A percentile compares a stretch with the other conserved stretches of the same genome.
These are phyloP conservation scores for Micoletzkya japonica DNA, from an alignment of 2,888 invertebrate species.

Conservation along the genomic window DNA sequence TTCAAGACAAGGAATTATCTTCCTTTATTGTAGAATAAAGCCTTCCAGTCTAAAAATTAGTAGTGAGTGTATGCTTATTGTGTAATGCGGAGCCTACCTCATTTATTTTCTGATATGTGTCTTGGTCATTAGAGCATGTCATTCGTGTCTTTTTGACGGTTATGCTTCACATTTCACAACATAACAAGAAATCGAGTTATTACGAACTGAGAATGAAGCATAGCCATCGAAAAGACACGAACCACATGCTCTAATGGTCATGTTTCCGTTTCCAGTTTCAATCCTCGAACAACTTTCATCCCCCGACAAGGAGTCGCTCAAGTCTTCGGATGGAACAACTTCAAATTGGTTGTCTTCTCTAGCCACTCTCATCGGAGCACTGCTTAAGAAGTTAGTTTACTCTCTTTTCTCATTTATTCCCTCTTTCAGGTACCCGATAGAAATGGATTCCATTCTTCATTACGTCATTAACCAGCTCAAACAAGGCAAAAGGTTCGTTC, in stretches of 20 bases:
- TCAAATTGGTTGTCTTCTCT: slow-evolving; percentile 75
- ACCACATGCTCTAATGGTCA: not conserved
- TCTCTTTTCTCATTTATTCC: slow-evolving; percentile 67
- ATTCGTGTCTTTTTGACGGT: too few species aligned
- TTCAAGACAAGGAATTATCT: too few species aligned
- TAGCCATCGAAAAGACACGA: too few species aligned
- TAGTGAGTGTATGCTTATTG: slow-evolving; percentile 10
- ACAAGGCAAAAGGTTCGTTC: slow-evolving; percentile 92
- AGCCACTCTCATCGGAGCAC: slow-evolving; percentile 83
- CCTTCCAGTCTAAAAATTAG: too few species aligned
- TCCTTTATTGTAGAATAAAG: too few species aligned
- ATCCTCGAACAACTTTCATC: slow-evolving; percentile 86
- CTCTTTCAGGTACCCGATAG: slow-evolving; percentile 87
- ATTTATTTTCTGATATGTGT: too few species aligned
- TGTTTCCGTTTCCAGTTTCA: slow-evolving; percentile 71
- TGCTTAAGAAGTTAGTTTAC: slow-evolving; percentile 15
- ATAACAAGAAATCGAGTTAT: too few species aligned
- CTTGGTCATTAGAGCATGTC: too few species aligned
- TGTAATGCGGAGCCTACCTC: too few species aligned
- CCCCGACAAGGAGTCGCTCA: slow-evolving; percentile 75
- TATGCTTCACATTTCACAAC: too few species aligned
- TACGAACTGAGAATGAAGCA: too few species aligned
- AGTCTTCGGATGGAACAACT: slow-evolving; percentile 86
- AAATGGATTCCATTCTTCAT: slow-evolving; percentile 89
- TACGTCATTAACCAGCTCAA: slow-evolving; percentile 96